Evolutionary conservation across 2,888 invertebrate species (phyloP).

Genomic region (Podotricha telesiphe): DNA sequence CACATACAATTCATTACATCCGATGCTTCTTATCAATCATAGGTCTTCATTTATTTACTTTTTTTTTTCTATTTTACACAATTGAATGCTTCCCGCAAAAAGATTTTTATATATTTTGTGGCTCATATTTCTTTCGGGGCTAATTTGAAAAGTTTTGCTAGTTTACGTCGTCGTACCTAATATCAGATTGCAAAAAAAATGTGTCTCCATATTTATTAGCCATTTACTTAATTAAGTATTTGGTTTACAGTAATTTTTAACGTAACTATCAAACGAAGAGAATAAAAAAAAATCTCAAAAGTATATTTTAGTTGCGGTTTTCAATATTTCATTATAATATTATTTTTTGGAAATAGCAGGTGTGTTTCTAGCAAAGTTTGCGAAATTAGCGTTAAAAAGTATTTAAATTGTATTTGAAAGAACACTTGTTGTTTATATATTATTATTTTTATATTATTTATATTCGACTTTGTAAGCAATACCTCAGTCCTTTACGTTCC

Average conservation of each 20-base stretch:
- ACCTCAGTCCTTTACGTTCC: constrained; percentile 53
- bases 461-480: constrained; percentile 67
- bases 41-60: neutral
- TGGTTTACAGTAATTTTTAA: neutral
- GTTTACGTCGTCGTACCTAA: neutral
- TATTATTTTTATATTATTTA: too few relatives aligned
- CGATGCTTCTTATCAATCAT: neutral
- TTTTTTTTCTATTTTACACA: neutral
- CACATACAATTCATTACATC: too few relatives aligned
- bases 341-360: neutral
- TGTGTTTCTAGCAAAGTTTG: neutral
- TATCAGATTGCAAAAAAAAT: neutral
- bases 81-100: neutral
- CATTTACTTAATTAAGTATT: neutral
- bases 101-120: neutral
- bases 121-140: neutral
- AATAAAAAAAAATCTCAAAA: neutral
- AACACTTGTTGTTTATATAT: constrained; percentile 16
- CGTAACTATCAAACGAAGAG: neutral
- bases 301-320: too few relatives aligned
- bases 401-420: constrained; percentile 1
- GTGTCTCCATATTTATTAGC: neutral
- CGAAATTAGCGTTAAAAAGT: neutral
- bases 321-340: too few relatives aligned
- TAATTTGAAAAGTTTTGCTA: constrained; percentile 18